Evolutionary conservation across 2,113 vertebrate species (phyloP).

Genomic region (Spilogale gracilis): DNA sequence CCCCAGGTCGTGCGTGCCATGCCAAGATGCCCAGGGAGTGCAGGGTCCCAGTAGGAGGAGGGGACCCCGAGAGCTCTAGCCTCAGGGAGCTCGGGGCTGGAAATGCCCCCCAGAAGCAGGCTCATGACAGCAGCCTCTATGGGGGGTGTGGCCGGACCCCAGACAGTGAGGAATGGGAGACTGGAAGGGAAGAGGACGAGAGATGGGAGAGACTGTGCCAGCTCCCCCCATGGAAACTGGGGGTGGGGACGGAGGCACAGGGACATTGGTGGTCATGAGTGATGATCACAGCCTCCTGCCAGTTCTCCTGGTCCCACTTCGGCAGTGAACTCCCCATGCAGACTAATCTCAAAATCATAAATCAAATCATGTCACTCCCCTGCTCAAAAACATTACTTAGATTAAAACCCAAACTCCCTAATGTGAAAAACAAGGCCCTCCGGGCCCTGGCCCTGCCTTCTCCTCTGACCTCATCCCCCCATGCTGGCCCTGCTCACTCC

Average conservation of each 20-base stretch:
- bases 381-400: constrained; percentile 46
- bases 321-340: not conserved
- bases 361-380: constrained; percentile 43
- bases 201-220: not conserved
- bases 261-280: not conserved
- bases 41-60: not conserved
- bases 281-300: not conserved
- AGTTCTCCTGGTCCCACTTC: not conserved
- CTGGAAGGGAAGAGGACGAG: not conserved
- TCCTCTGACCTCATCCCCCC: not conserved
- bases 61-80: not conserved
- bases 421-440: not conserved
- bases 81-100: not conserved
- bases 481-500: not conserved
- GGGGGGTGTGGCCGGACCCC: not conserved
- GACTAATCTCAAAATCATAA: not conserved
- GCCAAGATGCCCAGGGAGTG: not conserved
- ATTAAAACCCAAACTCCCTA: not conserved
- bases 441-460: not conserved
- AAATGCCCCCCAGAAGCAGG: not conserved
- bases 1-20: rapidly evolving
- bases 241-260: not conserved
- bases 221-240: not conserved
- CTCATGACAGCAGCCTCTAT: not conserved
- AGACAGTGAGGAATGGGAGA: not conserved